phyloP scores from a whole-genome alignment of 64 coral and sea anemone genomes.

The Stichodactyla mertensii region DNA sequence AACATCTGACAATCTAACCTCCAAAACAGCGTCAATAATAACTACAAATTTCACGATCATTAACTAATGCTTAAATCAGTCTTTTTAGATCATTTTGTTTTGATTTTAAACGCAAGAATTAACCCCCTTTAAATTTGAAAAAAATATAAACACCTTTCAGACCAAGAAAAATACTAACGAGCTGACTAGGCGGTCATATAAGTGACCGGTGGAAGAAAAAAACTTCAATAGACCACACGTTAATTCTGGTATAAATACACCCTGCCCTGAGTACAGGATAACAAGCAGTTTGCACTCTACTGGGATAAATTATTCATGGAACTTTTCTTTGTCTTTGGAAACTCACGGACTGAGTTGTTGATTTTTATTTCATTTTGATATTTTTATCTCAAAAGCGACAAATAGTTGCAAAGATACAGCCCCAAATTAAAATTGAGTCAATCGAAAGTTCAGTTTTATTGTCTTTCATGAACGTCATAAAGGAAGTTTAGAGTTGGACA shows the following conservation, averaged over 20 bases:
- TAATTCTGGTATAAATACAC: neutral
- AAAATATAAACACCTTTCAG: neutral
- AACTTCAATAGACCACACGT: neutral
- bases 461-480: neutral
- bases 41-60: neutral
- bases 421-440: neutral
- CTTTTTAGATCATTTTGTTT: neutral
- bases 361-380: neutral
- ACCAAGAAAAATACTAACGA: neutral
- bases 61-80: neutral
- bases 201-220: neutral
- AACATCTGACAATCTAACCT: neutral
- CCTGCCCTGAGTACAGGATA: neutral
- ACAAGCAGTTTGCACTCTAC: neutral
- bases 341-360: neutral
- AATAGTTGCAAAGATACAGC: neutral
- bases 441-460: too few relatives aligned
- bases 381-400: neutral
- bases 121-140: neutral
- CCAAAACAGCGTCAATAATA: neutral
- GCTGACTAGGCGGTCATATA: neutral
- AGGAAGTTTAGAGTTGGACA: neutral
- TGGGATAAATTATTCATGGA: neutral
- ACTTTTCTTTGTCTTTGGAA: constrained; percentile 13
- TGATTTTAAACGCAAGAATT: neutral